Percentiles rank a stretch among this genome's conserved stretches.
phyloP scores from a whole-genome alignment of 2,797 vertebrate genomes.

The Harpagifer antarcticus region DNA sequence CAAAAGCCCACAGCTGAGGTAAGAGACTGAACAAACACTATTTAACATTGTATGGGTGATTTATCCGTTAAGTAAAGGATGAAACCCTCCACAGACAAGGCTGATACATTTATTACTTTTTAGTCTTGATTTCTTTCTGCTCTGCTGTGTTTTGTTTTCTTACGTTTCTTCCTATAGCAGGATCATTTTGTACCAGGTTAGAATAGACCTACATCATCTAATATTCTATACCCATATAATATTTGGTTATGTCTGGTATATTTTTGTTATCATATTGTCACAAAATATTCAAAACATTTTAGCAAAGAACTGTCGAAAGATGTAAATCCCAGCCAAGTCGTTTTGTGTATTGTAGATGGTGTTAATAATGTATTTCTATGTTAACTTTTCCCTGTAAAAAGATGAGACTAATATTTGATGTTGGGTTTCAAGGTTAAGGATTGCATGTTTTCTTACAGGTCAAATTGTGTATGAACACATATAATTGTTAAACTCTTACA shows the following conservation, averaged over 20 bases:
- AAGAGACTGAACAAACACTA: constrained; percentile 21
- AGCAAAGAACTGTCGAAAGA: constrained; percentile 3
- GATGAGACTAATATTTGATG: background rate
- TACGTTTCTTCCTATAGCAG: background rate
- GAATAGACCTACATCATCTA: background rate
- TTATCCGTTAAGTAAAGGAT: constrained; percentile 20
- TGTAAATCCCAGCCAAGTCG: background rate
- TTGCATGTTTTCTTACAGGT: background rate
- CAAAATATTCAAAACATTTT: background rate
- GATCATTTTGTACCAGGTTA: background rate
- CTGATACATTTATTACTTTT: constrained; percentile 19
- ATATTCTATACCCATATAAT: background rate
- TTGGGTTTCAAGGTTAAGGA: background rate
- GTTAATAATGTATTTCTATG: background rate
- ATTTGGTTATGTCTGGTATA: background rate
- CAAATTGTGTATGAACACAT: background rate
- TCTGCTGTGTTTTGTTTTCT: constrained; percentile 1
- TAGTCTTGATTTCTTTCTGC: background rate
- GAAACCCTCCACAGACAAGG: constrained; percentile 12
- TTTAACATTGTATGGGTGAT: constrained; percentile 22
- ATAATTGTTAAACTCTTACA: background rate
- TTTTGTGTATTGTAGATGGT: background rate
- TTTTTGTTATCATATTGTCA: background rate
- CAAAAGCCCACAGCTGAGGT: constrained; percentile 41
- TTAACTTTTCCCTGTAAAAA: too few relatives aligned